Percentiles rank a stretch among this genome's conserved stretches.
Evolutionary conservation across 1,140 invertebrate genomes (phyloP).

Genomic region (Pinna nobilis): DNA sequence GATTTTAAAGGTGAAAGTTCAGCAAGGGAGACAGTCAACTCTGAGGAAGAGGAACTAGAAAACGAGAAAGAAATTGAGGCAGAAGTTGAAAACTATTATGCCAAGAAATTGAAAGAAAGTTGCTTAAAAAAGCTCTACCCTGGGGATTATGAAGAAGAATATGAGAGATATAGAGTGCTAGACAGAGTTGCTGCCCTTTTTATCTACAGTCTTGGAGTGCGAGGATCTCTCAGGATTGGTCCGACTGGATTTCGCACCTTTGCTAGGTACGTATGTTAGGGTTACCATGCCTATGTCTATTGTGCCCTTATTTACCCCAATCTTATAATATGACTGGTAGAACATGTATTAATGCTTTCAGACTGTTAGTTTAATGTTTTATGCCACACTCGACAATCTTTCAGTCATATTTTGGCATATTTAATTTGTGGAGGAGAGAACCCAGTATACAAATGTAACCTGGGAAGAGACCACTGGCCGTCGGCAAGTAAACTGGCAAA

Average conservation of each 20-base stretch:
- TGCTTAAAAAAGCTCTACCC: conserved; percentile 69
- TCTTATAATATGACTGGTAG: no score
- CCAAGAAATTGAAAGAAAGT: conserved; percentile 45
- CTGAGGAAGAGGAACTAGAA: conserved; percentile 27
- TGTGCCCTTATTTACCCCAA: no score
- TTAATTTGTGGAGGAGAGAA: no score
- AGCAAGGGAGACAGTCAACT: background rate
- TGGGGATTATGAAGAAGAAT: conserved; percentile 52
- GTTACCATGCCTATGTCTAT: no score
- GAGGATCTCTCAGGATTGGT: conserved; percentile 61
- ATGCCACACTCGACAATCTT: no score
- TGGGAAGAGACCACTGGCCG: no score
- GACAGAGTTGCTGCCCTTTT: conserved; percentile 67
- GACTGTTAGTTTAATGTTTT: background rate
- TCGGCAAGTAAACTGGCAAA: no score
- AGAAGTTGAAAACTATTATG: conserved; percentile 14
- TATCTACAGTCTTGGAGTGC: conserved; percentile 57
- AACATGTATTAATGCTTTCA: no score
- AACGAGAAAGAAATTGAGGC: conserved; percentile 33
- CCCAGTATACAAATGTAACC: no score
- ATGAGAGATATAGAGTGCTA: conserved; percentile 47
- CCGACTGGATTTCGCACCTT: conserved; percentile 70
- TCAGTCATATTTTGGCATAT: no score
- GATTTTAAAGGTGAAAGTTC: background rate
- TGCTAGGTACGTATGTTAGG: conserved; percentile 58